Evolutionary conservation across 2,113 vertebrate species (phyloP).

Genomic region (Neopipo cinnamomea): DNA sequence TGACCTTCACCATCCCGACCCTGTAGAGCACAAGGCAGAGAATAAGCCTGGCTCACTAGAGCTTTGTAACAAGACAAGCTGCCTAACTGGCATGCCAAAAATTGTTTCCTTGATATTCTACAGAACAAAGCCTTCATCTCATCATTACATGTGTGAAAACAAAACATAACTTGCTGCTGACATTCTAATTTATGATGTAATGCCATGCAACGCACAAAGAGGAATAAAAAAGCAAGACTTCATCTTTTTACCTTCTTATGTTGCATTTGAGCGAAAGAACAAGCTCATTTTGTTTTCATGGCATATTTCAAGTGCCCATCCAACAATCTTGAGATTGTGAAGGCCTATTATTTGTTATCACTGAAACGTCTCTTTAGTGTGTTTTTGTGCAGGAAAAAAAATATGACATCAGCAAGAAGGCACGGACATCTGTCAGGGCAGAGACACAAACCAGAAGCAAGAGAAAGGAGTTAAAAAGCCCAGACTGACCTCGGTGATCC

Average conservation of each 20-base stretch:
- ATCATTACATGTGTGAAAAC: not conserved
- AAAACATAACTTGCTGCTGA: slow-evolving; percentile 11
- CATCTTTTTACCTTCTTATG: slow-evolving; percentile 9
- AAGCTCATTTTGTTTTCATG: not conserved
- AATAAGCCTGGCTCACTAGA: not conserved
- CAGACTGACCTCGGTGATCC: slow-evolving; percentile 88
- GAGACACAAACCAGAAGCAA: not conserved
- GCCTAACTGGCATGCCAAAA: not conserved
- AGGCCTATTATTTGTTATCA: not conserved
- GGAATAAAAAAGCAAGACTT: not conserved
- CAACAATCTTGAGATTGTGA: not conserved
- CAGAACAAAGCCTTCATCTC: slow-evolving; percentile 5
- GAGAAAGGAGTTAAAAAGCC: not conserved
- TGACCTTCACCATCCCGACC: not conserved
- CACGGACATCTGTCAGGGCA: not conserved
- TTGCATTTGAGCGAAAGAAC: not conserved
- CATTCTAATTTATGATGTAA: slow-evolving; percentile 23
- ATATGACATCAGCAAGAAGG: not conserved
- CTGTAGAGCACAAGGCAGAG: not conserved
- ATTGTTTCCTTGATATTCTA: slow-evolving; percentile 4
- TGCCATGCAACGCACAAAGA: not conserved
- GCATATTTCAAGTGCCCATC: not conserved
- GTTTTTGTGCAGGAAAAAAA: not conserved
- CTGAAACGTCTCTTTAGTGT: not conserved
- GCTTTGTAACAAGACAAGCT: not conserved